Conservation (phyloP, 2,888 invertebrate genomes). For the Ommatoiulus sabulosus region DNA sequence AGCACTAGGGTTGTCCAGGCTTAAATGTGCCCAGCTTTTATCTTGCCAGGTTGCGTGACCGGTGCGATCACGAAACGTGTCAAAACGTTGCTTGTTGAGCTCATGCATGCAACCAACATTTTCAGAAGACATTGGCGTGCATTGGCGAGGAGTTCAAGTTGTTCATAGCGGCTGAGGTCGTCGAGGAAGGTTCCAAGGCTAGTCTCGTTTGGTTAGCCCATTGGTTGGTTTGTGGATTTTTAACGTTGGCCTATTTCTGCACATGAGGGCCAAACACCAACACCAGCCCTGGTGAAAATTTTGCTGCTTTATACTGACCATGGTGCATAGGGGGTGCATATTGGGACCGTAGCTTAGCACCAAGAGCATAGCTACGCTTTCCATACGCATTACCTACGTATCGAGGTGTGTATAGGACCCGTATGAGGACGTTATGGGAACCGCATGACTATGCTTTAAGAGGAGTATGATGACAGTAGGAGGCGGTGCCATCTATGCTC, state of each 20-base stretch:
- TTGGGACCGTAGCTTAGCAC: too few relatives aligned
- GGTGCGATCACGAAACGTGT: not conserved
- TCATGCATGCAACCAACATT: not conserved
- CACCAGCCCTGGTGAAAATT: not conserved
- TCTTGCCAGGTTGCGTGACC: not conserved
- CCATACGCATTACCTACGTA: too few relatives aligned
- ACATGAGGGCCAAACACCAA: not conserved
- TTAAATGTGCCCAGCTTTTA: not conserved
- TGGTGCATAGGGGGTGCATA: too few relatives aligned
- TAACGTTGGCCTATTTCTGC: not conserved
- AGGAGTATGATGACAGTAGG: too few relatives aligned
- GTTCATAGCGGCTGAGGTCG: not conserved
- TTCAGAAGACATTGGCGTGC: not conserved
- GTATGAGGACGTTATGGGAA: too few relatives aligned
- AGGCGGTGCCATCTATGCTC: too few relatives aligned
- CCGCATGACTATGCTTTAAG: too few relatives aligned
- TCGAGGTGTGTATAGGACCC: too few relatives aligned
- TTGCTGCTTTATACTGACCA: too few relatives aligned
- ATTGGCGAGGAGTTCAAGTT: not conserved
- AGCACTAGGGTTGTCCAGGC: slow-evolving; percentile 11
- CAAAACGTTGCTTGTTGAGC: not conserved
- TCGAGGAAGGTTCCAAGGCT: not conserved
- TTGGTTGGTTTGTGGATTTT: too few relatives aligned
- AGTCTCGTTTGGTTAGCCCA: not conserved
- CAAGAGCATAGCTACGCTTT: too few relatives aligned